Conservation (phyloP, 2,888 invertebrate genomes). For the Agrochola lychnidis region DNA sequence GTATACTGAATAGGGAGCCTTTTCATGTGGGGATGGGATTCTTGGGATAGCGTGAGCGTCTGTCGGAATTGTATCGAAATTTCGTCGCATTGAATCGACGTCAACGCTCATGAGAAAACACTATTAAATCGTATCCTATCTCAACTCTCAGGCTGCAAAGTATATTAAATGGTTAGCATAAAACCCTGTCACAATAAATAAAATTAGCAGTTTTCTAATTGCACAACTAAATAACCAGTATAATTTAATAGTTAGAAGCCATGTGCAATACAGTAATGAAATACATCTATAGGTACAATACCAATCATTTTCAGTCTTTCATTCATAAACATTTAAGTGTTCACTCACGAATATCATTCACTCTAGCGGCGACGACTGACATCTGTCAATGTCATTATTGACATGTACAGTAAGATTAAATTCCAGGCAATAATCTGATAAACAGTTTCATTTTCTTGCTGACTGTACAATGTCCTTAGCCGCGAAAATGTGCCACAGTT, state of each 20-base stretch:
- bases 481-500: constrained; percentile 36
- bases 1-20: not conserved
- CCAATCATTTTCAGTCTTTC: constrained; percentile 70
- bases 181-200: constrained; percentile 26
- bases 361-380: constrained; percentile 44
- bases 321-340: constrained; percentile 66
- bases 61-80: not conserved
- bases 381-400: constrained; percentile 26
- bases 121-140: not conserved
- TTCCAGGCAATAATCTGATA: constrained; percentile 19
- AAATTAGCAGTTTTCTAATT: constrained; percentile 23
- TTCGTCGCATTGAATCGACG: not conserved
- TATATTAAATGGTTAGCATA: not conserved
- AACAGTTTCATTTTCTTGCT: constrained; percentile 3
- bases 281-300: constrained; percentile 53
- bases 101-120: not conserved
- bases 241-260: constrained; percentile 22
- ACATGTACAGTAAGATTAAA: constrained; percentile 36
- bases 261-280: constrained; percentile 53
- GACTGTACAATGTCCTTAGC: constrained; percentile 47
- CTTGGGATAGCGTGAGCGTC: not conserved
- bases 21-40: too few relatives aligned
- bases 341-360: constrained; percentile 62
- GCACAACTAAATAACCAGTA: constrained; percentile 47
- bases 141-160: not conserved